These are phyloP conservation scores for Aphrocallistes beatrix DNA, from an alignment of 37 sponge, comb jelly and placozoan species.

Conservation along the genomic window DNA sequence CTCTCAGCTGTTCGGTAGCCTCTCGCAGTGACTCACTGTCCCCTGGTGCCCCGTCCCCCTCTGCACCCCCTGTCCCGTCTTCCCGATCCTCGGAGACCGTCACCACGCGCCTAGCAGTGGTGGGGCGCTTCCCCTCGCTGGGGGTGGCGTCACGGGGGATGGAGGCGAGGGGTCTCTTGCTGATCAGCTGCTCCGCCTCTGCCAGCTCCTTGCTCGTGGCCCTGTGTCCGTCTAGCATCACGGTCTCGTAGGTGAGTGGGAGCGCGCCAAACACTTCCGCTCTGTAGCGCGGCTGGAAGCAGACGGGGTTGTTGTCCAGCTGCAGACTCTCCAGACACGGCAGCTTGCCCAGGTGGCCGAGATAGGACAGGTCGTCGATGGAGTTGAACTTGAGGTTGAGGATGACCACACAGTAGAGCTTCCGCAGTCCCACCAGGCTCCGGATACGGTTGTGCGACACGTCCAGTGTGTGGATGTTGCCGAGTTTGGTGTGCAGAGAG, in stretches of 20 bases:
- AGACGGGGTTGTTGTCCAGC: constrained; percentile 49
- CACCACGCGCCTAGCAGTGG: neutral
- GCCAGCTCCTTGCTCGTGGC: neutral
- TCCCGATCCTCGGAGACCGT: neutral
- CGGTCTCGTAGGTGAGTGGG: neutral
- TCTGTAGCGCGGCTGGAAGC: constrained; percentile 32
- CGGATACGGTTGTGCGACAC: constrained; percentile 26
- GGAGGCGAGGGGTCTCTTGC: neutral
- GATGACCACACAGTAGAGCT: constrained; percentile 27
- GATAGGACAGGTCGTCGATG: constrained; percentile 36
- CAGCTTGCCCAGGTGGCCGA: constrained; percentile 29
- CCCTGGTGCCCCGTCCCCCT: neutral
- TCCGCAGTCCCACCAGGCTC: constrained; percentile 32
- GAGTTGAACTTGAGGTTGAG: constrained; percentile 36
- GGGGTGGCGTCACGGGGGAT: neutral
- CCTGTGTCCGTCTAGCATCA: neutral
- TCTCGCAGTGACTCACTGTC: neutral
- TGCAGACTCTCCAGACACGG: constrained; percentile 34
- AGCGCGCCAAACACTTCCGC: constrained; percentile 34
- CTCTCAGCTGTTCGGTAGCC: constrained; percentile 7
- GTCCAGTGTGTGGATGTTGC: constrained; percentile 32
- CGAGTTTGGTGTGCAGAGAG: constrained; percentile 25
- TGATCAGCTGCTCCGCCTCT: neutral
- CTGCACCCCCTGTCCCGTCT: neutral
- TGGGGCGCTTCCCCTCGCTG: neutral